Base-by-base conservation (phyloP, 1,140 invertebrate genomes). In the Brachionus manjavacas region DNA sequence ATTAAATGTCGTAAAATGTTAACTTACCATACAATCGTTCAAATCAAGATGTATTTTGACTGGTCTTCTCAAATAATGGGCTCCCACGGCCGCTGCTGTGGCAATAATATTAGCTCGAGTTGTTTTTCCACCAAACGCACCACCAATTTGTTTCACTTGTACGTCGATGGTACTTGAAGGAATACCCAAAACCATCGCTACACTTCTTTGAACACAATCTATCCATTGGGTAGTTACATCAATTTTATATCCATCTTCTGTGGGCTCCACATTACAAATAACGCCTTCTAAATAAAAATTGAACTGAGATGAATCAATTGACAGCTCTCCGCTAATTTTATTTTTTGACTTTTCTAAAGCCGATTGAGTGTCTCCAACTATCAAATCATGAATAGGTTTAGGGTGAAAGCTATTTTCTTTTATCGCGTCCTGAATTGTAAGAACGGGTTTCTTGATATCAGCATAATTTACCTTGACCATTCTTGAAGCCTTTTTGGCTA, bases 41-140 rank as follows among this genome's bases (percentile, higher is more conserved):
- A 81, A 43, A 25, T 81, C 79, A 12, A 81, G 16, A 25, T 81
- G 52, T 25, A 81, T 46, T 16, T 81, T 81, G 12, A 81, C 79
- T 25, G 79, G 79, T 64, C 55, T 41, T 60, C 64, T 81, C 11
- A 81, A 64, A 68, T 64, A 46, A 68, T 81, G 79, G 41, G 91
- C 91, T 31, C 91, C 92, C 28, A 92, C 83, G 55, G 91, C 91
- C 23, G 89, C 87, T 12, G 91, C 90, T 6, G 90, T 84, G 16
- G 89, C 86, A 4, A 91, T 70, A 3, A 93, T 86, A 41, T 91
- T 89, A 1, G 91, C 89, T 66, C 94, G 91, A 0, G 94, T 94
- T 89, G 98, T 96, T 90, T 98, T 98, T 3, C 96, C 96, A 20
- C 96, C 96, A 90, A 98, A 98, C 41, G 95, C 96, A 60, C 96